These are phyloP conservation scores for Anhinga anhinga DNA, from an alignment of 2,113 vertebrate species.

Conservation along the genomic window DNA sequence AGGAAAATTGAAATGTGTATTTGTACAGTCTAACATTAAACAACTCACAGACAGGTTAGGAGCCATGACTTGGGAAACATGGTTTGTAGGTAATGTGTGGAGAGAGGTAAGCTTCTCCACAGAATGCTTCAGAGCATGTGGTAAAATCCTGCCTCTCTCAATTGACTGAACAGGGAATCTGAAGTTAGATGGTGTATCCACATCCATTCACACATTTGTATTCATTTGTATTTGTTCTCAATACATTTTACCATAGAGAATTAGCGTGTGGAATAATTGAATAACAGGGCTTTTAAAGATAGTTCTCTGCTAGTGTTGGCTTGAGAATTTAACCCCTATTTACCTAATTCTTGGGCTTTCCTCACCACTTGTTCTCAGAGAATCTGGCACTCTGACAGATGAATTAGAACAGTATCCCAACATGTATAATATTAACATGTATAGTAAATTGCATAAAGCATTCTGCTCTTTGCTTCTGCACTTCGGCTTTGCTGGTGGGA, in stretches of 20 bases:
- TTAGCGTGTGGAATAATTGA: neutral
- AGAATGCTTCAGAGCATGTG: neutral
- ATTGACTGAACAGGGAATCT: neutral
- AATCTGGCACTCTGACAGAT: neutral
- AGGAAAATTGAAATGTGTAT: neutral
- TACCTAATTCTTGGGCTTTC: neutral
- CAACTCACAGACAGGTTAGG: neutral
- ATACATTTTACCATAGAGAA: neutral
- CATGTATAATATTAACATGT: fast-evolving
- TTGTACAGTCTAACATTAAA: neutral
- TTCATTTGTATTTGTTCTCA: neutral
- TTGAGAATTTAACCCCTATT: neutral
- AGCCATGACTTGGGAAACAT: neutral
- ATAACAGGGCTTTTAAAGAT: neutral
- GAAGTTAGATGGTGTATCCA: neutral
- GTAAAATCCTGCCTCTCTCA: neutral
- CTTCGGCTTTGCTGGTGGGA: neutral
- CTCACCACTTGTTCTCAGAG: neutral
- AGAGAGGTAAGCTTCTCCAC: neutral
- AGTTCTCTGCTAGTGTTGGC: neutral
- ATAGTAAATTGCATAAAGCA: neutral
- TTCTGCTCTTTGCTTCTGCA: neutral
- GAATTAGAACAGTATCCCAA: neutral
- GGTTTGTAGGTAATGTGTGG: neutral
- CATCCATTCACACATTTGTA: neutral